These are phyloP conservation scores for Pangasius sanitwongsei DNA, from an alignment of 2,797 vertebrate genomes.

Conservation along the genomic window DNA sequence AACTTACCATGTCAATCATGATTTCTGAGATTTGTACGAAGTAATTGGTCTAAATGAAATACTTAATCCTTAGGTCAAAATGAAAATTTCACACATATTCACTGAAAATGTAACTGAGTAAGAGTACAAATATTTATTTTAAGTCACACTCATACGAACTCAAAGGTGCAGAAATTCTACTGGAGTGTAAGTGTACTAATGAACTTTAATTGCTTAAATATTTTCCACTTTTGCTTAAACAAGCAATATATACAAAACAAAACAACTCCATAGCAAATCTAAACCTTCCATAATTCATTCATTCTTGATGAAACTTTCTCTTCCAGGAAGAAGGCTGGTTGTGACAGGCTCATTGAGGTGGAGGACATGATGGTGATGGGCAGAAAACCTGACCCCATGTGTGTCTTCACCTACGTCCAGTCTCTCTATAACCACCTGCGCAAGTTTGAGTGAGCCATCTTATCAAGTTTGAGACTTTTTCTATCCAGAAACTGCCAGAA, in stretches of 20 bases:
- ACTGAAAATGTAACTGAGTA: not conserved
- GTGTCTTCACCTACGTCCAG: constrained; percentile 97
- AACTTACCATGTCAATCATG: not conserved
- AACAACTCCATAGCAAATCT: not conserved
- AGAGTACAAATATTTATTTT: not conserved
- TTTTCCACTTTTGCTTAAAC: not conserved
- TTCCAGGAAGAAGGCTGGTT: constrained; percentile 87
- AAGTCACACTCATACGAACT: not conserved
- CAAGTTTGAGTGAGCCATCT: constrained; percentile 82
- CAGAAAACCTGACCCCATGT: constrained; percentile 96
- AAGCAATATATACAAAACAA: not conserved
- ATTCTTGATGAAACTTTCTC: not conserved
- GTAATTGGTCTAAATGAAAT: not conserved
- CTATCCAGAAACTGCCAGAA: constrained; percentile 30
- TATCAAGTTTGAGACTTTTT: constrained; percentile 1
- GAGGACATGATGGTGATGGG: constrained; percentile 99
- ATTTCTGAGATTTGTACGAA: not conserved
- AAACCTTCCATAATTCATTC: not conserved
- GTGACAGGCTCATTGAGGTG: constrained; percentile 95
- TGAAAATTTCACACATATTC: not conserved
- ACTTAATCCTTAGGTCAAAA: not conserved
- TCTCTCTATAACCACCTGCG: constrained; percentile 96
- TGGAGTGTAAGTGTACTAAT: not conserved
- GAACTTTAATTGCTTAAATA: not conserved
- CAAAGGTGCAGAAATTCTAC: not conserved